Evolutionary conservation across 2,113 vertebrate species (phyloP).

Genomic region (Podiceps cristatus): DNA sequence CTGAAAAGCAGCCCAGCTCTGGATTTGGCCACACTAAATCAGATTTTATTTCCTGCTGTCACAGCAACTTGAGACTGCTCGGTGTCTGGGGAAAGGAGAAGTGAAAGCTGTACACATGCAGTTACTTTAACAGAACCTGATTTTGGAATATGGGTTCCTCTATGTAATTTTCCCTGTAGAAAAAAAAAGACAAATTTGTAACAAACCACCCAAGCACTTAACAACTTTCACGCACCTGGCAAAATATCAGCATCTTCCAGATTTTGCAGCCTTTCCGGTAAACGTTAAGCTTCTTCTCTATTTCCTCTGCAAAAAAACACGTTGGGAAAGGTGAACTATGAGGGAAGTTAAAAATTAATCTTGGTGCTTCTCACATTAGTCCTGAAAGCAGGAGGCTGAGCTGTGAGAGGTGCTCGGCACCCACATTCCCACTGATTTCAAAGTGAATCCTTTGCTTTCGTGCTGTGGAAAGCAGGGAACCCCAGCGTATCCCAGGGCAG

Average conservation of each 20-base stretch:
- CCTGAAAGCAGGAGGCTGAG: neutral
- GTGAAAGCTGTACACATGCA: neutral
- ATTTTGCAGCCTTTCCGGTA: constrained; percentile 96
- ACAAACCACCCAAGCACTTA: neutral
- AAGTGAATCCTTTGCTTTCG: neutral
- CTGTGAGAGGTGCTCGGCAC: neutral
- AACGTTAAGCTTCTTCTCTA: constrained; percentile 93
- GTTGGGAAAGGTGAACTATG: neutral
- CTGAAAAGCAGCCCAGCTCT: neutral
- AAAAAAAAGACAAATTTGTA: neutral
- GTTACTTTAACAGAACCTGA: neutral
- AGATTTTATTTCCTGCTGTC: neutral
- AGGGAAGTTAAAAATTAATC: neutral
- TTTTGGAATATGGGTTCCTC: neutral
- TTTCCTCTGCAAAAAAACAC: constrained; percentile 83
- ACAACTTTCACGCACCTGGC: constrained; percentile 83
- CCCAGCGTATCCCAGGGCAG: neutral
- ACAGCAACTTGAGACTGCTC: neutral
- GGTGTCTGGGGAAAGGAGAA: neutral
- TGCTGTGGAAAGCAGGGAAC: neutral
- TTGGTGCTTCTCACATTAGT: neutral
- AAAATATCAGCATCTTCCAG: constrained; percentile 98
- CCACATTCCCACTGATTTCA: neutral
- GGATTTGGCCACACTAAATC: neutral
- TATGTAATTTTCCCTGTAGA: neutral